A percentile compares a stretch with the other conserved stretches of the same genome.
These are phyloP conservation scores for Melieria picta DNA, from an alignment of 2,888 invertebrate genomes.

Conservation along the genomic window DNA sequence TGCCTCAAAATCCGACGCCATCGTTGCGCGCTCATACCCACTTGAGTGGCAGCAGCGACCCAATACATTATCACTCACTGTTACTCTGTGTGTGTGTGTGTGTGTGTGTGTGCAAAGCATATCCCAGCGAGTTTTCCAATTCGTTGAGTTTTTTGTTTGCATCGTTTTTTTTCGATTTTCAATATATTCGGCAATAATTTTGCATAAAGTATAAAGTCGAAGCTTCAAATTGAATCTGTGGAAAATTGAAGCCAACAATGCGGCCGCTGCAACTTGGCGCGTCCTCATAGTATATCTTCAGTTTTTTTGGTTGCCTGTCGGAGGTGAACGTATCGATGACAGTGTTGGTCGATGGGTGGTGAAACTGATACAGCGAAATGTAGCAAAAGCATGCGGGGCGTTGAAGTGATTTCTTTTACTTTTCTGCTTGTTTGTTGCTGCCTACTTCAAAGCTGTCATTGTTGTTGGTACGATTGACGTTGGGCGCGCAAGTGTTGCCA, in stretches of 20 bases:
- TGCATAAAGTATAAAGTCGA: slow-evolving; percentile 53
- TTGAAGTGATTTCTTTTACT: slow-evolving; percentile 20
- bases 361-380: slow-evolving; percentile 28
- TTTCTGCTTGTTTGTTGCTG: not conserved
- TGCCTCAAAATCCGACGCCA: slow-evolving; percentile 21
- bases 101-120: slow-evolving; percentile 27
- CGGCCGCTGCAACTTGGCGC: no score
- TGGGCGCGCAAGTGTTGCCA: no score
- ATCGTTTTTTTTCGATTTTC: slow-evolving; percentile 35
- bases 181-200: slow-evolving; percentile 57
- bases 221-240: slow-evolving; percentile 58
- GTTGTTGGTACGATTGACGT: no score
- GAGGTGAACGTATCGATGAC: not conserved
- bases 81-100: not conserved
- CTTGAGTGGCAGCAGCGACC: no score
- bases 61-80: no score
- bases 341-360: not conserved
- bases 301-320: slow-evolving; percentile 3
- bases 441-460: no score
- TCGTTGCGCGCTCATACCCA: no score
- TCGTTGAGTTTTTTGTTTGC: slow-evolving; percentile 47
- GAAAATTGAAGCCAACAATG: slow-evolving; percentile 45
- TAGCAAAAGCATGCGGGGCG: slow-evolving; percentile 14
- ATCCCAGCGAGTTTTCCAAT: slow-evolving; percentile 58
- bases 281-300: slow-evolving; percentile 12